These are phyloP conservation scores for Mallateleia sp. DNA, from an alignment of 2,888 invertebrate genomes.

Conservation along the genomic window DNA sequence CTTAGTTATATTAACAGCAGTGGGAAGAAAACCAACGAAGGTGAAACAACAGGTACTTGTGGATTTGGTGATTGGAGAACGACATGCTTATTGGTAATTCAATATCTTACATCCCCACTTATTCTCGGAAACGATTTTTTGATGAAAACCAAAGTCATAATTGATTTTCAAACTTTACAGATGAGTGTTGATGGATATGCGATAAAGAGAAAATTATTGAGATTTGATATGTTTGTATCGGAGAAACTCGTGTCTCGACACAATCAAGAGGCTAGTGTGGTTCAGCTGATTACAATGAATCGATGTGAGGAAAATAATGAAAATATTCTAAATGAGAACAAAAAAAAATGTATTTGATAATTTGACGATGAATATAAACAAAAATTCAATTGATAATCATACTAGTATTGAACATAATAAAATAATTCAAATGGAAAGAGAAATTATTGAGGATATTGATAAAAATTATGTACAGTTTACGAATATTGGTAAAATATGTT, in stretches of 20 bases:
- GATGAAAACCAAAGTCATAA: neutral
- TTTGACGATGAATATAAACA: too few species aligned
- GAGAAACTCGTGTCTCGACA: neutral
- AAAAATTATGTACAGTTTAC: neutral
- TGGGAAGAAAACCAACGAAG: constrained; percentile 3
- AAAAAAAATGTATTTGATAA: too few species aligned
- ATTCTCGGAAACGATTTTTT: constrained; percentile 23
- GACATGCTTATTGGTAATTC: neutral
- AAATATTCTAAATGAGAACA: too few species aligned
- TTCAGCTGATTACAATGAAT: neutral
- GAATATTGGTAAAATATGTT: neutral
- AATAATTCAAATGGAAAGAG: too few species aligned
- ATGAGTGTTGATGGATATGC: neutral
- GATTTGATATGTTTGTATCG: neutral
- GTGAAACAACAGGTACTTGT: neutral
- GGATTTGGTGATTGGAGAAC: neutral
- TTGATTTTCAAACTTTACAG: neutral
- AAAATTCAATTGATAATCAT: too few species aligned
- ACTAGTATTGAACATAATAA: too few species aligned
- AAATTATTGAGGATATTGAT: too few species aligned
- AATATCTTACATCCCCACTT: neutral
- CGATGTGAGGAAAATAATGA: too few species aligned
- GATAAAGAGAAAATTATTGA: neutral
- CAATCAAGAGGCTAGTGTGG: neutral
- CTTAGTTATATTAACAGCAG: constrained; percentile 10